Evolutionary conservation across 2,888 invertebrate species (phyloP).

Genomic region (Morpho deidamia): DNA sequence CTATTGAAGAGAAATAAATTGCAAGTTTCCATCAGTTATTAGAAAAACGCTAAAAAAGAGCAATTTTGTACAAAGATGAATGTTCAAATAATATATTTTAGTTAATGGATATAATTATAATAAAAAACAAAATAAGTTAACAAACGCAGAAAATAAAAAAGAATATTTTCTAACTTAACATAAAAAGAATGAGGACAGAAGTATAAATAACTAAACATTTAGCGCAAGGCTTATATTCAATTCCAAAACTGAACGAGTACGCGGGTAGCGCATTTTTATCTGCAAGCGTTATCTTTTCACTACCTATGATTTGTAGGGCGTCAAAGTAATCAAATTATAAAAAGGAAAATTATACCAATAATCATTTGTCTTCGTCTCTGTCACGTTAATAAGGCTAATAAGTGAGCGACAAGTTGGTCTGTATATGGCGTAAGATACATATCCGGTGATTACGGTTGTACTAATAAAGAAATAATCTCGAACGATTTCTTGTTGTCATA

Average conservation of each 20-base stretch:
- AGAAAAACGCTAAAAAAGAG: too few relatives aligned
- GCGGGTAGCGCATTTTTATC: too few relatives aligned
- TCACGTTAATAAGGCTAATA: conserved; percentile 21
- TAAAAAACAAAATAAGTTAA: not conserved
- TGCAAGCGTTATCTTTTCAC: not conserved
- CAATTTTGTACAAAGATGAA: too few relatives aligned
- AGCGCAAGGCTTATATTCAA: not conserved
- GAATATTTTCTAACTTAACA: not conserved
- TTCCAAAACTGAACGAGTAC: too few relatives aligned
- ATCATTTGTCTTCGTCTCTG: conserved; percentile 22
- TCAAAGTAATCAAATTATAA: conserved; percentile 15
- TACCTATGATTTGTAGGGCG: conserved; percentile 2
- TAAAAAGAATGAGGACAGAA: not conserved
- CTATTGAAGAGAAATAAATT: too few relatives aligned
- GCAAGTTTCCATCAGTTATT: too few relatives aligned
- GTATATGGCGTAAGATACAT: conserved; percentile 29
- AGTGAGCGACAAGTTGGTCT: conserved; percentile 17
- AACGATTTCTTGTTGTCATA: conserved; percentile 34
- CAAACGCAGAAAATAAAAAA: not conserved
- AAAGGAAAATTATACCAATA: conserved; percentile 12
- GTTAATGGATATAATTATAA: not conserved
- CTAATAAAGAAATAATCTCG: conserved; percentile 36
- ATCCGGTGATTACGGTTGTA: conserved; percentile 37
- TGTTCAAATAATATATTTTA: too few relatives aligned
- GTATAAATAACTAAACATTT: conserved; percentile 3